These are phyloP conservation scores for Charanyca ferruginea DNA, from an alignment of 2,888 invertebrate genomes.

Conservation along the genomic window DNA sequence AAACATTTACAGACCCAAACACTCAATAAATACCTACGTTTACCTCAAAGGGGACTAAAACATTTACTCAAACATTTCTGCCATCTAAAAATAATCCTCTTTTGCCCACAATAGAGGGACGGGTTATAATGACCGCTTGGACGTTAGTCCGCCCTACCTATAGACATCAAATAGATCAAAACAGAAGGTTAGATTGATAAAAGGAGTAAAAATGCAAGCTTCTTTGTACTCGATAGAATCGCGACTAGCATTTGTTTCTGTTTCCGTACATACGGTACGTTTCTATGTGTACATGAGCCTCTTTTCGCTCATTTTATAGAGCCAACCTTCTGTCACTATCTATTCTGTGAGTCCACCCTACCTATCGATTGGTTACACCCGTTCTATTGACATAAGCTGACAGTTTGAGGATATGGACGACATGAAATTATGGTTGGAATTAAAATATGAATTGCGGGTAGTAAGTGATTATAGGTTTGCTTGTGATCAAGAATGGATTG, in stretches of 20 bases:
- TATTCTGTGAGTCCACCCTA: constrained; percentile 7
- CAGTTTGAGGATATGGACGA: constrained; percentile 35
- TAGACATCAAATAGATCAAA: neutral
- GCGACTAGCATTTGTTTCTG: neutral
- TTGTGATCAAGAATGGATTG: constrained; percentile 1
- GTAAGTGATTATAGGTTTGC: constrained; percentile 19
- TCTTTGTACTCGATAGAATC: neutral
- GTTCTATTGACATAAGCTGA: constrained; percentile 54
- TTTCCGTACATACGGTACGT: neutral
- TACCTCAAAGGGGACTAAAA: constrained; percentile 27
- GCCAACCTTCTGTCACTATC: neutral
- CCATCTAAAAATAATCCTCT: constrained; percentile 48
- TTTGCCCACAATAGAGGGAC: constrained; percentile 28
- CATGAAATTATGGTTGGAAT: constrained; percentile 36
- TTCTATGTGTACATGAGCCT: no score
- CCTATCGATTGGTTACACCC: constrained; percentile 46
- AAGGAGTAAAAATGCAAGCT: neutral
- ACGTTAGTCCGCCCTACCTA: constrained; percentile 21
- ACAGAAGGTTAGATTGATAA: neutral
- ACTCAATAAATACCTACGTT: constrained; percentile 41
- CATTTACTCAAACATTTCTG: constrained; percentile 32
- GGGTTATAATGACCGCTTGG: constrained; percentile 48
- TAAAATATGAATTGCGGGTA: constrained; percentile 38
- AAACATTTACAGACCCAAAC: constrained; percentile 1
- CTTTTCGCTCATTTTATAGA: neutral